phyloP scores from a whole-genome alignment of 2,888 invertebrate genomes.

The Thymelicus sylvestris region DNA sequence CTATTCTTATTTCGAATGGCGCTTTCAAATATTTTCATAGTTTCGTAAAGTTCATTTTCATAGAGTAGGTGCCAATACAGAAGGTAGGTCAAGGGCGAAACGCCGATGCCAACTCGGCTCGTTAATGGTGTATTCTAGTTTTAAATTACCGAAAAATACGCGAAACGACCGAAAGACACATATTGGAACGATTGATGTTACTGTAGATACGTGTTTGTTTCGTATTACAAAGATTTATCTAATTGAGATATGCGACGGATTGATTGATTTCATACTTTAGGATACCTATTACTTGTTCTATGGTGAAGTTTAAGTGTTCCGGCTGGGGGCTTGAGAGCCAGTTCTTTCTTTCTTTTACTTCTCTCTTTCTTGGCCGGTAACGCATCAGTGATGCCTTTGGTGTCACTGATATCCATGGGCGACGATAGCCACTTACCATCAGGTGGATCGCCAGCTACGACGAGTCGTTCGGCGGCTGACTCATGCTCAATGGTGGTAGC shows the following conservation, averaged over 20 bases:
- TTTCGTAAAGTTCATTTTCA: conserved; percentile 28
- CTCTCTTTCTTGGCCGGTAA: no score
- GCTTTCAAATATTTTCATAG: conserved; percentile 11
- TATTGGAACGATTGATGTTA: conserved; percentile 8
- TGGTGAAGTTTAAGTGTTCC: no score
- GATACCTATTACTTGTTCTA: no score
- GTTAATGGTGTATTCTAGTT: conserved; percentile 31
- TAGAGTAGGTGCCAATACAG: conserved; percentile 60
- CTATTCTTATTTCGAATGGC: conserved; percentile 4
- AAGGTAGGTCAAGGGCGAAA: conserved; percentile 73
- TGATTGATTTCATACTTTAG: background rate
- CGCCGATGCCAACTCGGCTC: conserved; percentile 56
- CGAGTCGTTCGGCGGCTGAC: no score
- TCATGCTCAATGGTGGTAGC: no score
- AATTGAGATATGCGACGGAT: background rate
- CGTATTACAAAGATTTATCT: no score
- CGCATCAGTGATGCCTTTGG: no score
- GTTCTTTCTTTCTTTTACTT: no score
- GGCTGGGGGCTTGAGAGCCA: no score
- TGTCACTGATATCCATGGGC: no score
- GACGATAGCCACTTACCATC: no score
- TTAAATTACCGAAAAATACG: conserved; percentile 34
- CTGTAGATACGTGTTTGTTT: background rate
- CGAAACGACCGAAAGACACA: conserved; percentile 11
- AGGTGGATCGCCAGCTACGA: no score